Evolutionary conservation across 2,888 invertebrate species (phyloP), one percentile per base, ranked within the genome.

Genomic region (Choristoneura rosaceana): DNA sequence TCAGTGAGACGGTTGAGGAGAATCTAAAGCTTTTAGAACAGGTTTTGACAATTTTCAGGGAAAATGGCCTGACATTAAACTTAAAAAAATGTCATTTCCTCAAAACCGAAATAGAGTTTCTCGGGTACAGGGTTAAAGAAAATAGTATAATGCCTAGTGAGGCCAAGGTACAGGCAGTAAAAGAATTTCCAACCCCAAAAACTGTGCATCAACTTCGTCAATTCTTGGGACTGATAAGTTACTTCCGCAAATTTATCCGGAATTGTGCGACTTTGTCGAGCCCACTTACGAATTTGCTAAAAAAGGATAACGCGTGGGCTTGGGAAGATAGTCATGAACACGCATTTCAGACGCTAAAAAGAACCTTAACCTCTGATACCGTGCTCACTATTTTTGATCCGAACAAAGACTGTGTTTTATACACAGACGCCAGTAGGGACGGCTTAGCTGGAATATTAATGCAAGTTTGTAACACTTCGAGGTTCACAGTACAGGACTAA

Each of bases 161-260:
- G 34, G 34, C 34, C 34, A 34, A 34, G 34, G 34, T 34, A 34
- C 34, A 34, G 34, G 34, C 34, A 34, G 34, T 34, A 34, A 34
- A 34, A 34, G 34, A 34, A 34, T 34, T 34, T 34, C 34, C 34
- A 3, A 34, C 34, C 34, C 34, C 34, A 41, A 77, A 75, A 33
- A 70, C 52, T 14, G 65, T 74, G 7, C 82, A 82, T 71, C 76
- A 82, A 69, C 34, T 84, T 0, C 74, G 80, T 38, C 80, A 81
- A 63, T 84, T 84, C 69, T 41, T 84, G 7, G 84, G 84, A 0
- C 63, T 86, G 15, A 50, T 50, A 4, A 50, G 50, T 15, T 50
- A 50, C 15, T 50, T 50, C n/a, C 50, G 50, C 15, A 60, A 78
- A 45, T 82, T 81, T 67, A 80, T 81, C 8, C 62, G 69, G 41